These are phyloP conservation scores for Mirza zaza DNA, from an alignment of 2,113 vertebrate species.

Conservation along the genomic window DNA sequence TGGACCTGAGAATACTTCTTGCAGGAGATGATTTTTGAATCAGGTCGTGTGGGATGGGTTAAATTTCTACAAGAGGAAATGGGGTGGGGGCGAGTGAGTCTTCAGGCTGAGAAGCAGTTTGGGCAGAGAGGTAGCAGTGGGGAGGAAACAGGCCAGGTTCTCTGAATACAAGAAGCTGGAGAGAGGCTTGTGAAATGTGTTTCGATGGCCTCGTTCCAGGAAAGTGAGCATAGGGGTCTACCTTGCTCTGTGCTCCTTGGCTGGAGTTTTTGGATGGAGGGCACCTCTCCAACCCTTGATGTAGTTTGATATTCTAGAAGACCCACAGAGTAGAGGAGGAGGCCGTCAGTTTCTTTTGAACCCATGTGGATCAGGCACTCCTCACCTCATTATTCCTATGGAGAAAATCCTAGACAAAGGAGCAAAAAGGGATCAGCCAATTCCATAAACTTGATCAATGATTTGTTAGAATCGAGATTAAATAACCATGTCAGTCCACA, in stretches of 20 bases:
- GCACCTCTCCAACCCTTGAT: not conserved
- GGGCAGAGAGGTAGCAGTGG: not conserved
- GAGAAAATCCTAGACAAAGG: not conserved
- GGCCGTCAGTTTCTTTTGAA: not conserved
- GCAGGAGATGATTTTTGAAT: not conserved
- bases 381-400: not conserved
- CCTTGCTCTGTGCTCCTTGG: not conserved
- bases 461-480: slow-evolving; percentile 66
- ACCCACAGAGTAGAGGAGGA: not conserved
- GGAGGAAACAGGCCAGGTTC: not conserved
- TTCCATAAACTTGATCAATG: slow-evolving; percentile 55
- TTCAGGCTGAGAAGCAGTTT: not conserved
- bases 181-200: not conserved
- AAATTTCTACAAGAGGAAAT: not conserved
- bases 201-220: not conserved
- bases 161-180: not conserved
- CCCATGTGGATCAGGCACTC: no score
- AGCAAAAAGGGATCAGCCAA: not conserved
- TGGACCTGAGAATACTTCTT: not conserved
- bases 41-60: not conserved
- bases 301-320: not conserved
- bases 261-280: not conserved
- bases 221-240: not conserved
- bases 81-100: not conserved
- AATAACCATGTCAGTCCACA: slow-evolving; percentile 24